A percentile compares a stretch with the other conserved stretches of the same genome.
phyloP scores from a whole-genome alignment of 2,888 invertebrate genomes.

The Hydroisotoma schaefferi region DNA sequence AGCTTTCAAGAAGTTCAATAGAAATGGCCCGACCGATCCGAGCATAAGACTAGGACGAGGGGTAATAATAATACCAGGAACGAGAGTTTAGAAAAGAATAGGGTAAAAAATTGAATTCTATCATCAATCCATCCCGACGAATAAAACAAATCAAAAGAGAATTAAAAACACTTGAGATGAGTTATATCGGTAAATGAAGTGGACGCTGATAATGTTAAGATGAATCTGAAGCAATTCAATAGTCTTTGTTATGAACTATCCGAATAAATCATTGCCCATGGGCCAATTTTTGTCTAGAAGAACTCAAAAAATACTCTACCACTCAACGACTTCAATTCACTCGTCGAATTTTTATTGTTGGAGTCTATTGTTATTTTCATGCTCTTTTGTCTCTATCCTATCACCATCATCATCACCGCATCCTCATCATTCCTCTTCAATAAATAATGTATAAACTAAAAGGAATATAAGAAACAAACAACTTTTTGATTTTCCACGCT shows the following conservation, averaged over 20 bases:
- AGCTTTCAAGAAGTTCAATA: not conserved
- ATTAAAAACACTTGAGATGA: constrained; percentile 9
- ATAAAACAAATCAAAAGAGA: constrained; percentile 4
- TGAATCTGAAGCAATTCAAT: constrained; percentile 6
- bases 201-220: not conserved
- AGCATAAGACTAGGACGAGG: too few relatives aligned
- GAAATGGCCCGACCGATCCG: not conserved
- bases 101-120: constrained; percentile 15
- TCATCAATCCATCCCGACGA: constrained; percentile 6
- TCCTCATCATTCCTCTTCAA: too few relatives aligned
- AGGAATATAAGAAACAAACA: too few relatives aligned
- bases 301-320: not conserved
- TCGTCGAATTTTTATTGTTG: constrained; percentile 11
- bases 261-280: constrained; percentile 15
- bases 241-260: constrained; percentile 11
- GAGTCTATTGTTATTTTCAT: constrained; percentile 1
- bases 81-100: too few relatives aligned
- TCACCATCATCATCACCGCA: too few relatives aligned
- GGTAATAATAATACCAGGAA: too few relatives aligned
- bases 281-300: constrained; percentile 4
- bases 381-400: constrained; percentile 9
- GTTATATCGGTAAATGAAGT: not conserved
- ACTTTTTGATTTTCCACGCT: too few relatives aligned
- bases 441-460: too few relatives aligned
- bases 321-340: constrained; percentile 9